Base-by-base conservation (phyloP, 2,888 invertebrate genomes). In the Rhorus exstirpatorius region DNA sequence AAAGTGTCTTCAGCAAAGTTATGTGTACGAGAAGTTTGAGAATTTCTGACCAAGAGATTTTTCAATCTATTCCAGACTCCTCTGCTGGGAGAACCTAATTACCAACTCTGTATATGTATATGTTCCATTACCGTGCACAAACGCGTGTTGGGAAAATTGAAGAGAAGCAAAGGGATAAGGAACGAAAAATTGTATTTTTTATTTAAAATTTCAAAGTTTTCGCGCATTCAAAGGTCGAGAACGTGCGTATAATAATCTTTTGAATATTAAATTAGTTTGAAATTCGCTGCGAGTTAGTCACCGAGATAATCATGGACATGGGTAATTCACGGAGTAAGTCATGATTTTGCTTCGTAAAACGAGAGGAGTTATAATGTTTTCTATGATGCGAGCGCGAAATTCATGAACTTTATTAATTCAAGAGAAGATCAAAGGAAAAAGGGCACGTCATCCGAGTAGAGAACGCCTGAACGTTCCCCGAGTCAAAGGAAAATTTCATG, bases 261-360 rank as follows among this genome's bases (percentile, higher is more conserved):
- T 49, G 49, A 24, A 67, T 31, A 67, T 65, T 49, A 49, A 65
- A 65, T 67, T 49, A 67, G 49, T 70, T 55, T 24, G 10, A 24
- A 53, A 14, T 19, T 14, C 6, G 14, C 53, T 49, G 19, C 19
- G 21, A 38, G 26, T 31, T 58, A 8, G n/a, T 58, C 19, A 10
- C 14, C n/a, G 31, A 31, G 6, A 31, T 31, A 31, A 3, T 31
- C 6, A 6, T 31, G 6, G 2, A 31, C 3, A 31, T 6, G 6
- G 31, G 31, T 6, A 3, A 31, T 31, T 31, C 12, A 12, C n/a
- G n/a, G n/a, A n/a, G n/a, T n/a, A n/a, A n/a, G n/a, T n/a, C n/a
- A n/a, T n/a, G n/a, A n/a, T n/a, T n/a, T n/a, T n/a, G n/a, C n/a
- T n/a, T n/a, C n/a, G n/a, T n/a, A n/a, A n/a, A n/a, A n/a, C n/a